Conservation (phyloP, 2,113 vertebrate genomes). For the Osmerus mordax region DNA sequence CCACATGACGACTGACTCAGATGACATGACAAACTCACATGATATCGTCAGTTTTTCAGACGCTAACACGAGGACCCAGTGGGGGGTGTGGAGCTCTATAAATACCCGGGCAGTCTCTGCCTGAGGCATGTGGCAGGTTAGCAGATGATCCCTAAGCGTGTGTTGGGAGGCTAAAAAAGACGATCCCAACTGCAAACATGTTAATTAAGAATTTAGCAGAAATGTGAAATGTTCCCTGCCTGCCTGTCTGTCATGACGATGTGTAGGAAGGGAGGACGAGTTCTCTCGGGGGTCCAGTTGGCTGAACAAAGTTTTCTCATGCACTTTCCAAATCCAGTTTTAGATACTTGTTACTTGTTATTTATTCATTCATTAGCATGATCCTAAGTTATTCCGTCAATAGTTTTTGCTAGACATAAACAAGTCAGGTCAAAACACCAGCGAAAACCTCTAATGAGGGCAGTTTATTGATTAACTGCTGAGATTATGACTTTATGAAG, state of each 20-base stretch:
- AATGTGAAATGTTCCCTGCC: background rate
- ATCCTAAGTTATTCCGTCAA: too few relatives aligned
- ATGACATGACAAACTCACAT: too few relatives aligned
- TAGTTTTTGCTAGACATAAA: too few relatives aligned
- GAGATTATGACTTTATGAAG: too few relatives aligned
- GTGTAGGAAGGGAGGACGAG: background rate
- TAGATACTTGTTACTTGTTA: background rate
- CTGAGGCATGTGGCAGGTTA: slow-evolving; percentile 7
- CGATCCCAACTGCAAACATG: slow-evolving; percentile 6
- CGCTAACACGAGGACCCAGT: slow-evolving; percentile 16
- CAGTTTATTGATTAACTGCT: too few relatives aligned
- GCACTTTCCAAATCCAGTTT: background rate
- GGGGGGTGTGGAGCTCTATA: slow-evolving; percentile 8
- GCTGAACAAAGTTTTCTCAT: background rate
- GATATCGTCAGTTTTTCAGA: slow-evolving; percentile 12
- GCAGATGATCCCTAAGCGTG: slow-evolving; percentile 8
- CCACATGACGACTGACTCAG: too few relatives aligned
- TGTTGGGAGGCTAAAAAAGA: background rate
- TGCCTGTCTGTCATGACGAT: background rate
- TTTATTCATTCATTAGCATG: too few relatives aligned
- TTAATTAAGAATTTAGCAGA: background rate
- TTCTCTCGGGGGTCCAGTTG: background rate
- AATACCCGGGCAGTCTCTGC: slow-evolving; percentile 27
- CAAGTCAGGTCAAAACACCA: too few relatives aligned
- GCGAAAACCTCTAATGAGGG: too few relatives aligned